Conservation (phyloP, 2,113 vertebrate genomes). For the Spea bombifrons region DNA sequence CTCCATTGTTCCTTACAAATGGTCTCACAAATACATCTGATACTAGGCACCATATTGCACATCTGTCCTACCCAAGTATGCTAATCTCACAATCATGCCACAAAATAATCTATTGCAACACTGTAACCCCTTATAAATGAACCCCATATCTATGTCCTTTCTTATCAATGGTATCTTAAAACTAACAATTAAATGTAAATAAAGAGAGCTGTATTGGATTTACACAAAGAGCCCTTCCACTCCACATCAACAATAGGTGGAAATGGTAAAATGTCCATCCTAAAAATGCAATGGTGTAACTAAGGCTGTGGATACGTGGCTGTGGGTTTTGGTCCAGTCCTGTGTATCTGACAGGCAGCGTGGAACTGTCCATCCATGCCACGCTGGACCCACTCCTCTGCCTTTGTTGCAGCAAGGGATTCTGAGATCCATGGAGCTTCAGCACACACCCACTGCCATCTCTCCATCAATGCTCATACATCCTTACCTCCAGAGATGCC, state of each 20-base stretch:
- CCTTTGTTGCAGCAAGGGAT: slow-evolving; percentile 46
- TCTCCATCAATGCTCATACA: background rate
- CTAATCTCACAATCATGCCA: no score
- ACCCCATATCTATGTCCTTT: no score
- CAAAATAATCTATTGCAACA: no score
- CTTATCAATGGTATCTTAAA: no score
- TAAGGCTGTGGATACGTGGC: background rate
- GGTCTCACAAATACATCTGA: background rate
- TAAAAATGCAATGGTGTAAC: background rate
- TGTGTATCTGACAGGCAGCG: slow-evolving; percentile 6
- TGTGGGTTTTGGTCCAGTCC: background rate
- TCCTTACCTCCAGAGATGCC: slow-evolving; percentile 46
- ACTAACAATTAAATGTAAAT: background rate
- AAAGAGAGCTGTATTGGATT: background rate
- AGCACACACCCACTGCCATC: background rate
- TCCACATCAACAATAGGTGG: no score
- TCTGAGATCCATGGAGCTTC: background rate
- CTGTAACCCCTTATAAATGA: no score
- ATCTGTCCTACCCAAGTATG: no score
- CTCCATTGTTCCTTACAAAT: background rate
- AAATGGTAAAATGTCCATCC: no score
- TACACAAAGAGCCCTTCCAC: background rate
- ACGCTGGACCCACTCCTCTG: background rate
- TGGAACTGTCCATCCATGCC: slow-evolving; percentile 26
- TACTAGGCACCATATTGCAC: no score